Base-by-base conservation (phyloP, 1,140 invertebrate genomes). In the Drosophila kepulauana region DNA sequence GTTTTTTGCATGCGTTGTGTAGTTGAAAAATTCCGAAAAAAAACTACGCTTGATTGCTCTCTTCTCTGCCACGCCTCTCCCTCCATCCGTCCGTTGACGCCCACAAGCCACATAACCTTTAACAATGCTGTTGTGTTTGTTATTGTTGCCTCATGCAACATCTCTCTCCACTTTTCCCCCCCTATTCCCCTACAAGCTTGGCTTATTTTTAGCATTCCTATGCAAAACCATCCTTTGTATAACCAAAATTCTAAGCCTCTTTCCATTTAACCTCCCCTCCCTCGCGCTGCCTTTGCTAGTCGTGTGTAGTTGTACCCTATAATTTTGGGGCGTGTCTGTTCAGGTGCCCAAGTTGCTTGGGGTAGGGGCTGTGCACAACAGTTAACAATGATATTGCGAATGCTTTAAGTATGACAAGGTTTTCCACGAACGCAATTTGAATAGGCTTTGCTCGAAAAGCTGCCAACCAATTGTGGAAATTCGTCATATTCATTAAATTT, bases 31-130 rank as follows among this genome's bases (percentile, higher is more conserved):
- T 73, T 77, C 51, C 70, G 49, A 77, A 84, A 81, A 77, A 84
- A 81, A 88, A 84, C 80, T 84, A 88, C 82, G 82, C 82, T 87
- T 88, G 80, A 87, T 88, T 87, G 82, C 82, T 73, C 80, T 75
- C 72, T 82, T 70, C 77, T 45, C 67, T 41, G 70, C 58, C 79
- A 81, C 66, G 75, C 80, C 78, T 25, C 20, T 25, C 57, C 15
- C 69, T 16, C 1, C 30, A 4, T 5, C n/a, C 11, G 15, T 5
- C n/a, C 11, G 15, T 48, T n/a, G 35, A 74, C 61, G 58, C 73
- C 64, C 64, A 57, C 61, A 78, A 76, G 66, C 65, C 81, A 57
- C 57, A 63, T 71, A 79, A 59, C 65, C 65, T 51, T 81, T 86
- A 46, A 66, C 64, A 67, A 56, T 59, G 45, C 28, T 64, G 15